These are phyloP conservation scores for Argyrosomus regius DNA, from an alignment of 2,797 vertebrate species.

Conservation along the genomic window DNA sequence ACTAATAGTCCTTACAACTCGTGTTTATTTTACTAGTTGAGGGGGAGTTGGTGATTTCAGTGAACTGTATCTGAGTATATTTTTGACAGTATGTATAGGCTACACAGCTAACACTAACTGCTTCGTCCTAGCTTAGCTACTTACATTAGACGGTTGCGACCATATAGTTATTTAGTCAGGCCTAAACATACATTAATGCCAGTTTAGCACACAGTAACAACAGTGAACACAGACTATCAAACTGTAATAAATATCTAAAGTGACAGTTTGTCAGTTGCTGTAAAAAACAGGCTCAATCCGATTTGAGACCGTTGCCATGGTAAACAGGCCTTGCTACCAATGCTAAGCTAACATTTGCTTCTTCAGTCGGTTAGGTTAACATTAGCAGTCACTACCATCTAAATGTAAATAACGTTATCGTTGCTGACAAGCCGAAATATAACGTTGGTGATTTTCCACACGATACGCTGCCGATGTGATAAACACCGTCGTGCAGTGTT, in stretches of 20 bases:
- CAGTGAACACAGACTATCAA: fast-evolving
- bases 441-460: background rate
- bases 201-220: background rate
- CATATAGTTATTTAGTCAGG: background rate
- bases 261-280: fast-evolving
- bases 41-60: background rate
- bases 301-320: background rate
- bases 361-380: background rate
- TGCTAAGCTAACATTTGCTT: constrained; percentile 63
- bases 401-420: background rate
- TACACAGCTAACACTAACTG: background rate
- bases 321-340: constrained; percentile 59
- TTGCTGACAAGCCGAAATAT: fast-evolving
- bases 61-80: background rate
- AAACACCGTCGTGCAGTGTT: constrained; percentile 37
- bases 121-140: background rate
- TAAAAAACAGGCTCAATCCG: background rate
- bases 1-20: background rate
- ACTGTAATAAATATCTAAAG: background rate
- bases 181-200: background rate
- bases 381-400: background rate
- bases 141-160: background rate
- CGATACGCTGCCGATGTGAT: background rate
- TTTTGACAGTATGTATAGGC: background rate
- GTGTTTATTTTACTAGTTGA: background rate